phyloP scores from a whole-genome alignment of 2,888 invertebrate genomes.

The Gnatocerus cornutus region DNA sequence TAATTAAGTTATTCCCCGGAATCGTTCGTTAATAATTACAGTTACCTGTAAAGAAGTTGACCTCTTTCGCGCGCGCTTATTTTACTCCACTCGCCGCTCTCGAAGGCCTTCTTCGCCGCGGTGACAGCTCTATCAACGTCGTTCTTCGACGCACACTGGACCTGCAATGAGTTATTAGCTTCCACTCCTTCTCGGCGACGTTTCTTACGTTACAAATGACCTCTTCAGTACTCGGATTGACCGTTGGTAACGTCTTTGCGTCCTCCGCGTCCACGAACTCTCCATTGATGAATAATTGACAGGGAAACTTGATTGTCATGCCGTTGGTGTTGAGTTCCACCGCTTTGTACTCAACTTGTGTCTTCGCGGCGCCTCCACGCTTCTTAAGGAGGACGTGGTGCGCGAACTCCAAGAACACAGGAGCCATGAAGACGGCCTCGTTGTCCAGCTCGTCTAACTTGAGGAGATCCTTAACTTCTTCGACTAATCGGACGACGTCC shows the following conservation, averaged over 20 bases:
- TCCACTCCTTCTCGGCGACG: too few species aligned
- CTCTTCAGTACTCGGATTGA: slow-evolving; percentile 91
- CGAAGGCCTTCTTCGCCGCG: slow-evolving; percentile 91
- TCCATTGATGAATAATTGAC: slow-evolving; percentile 93
- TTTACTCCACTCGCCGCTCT: slow-evolving; percentile 93
- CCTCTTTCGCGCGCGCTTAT: slow-evolving; percentile 95
- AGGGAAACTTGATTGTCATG: slow-evolving; percentile 88
- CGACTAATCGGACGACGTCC: slow-evolving; percentile 95
- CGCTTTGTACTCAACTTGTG: slow-evolving; percentile 81
- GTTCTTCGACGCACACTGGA: slow-evolving; percentile 79
- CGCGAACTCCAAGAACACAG: slow-evolving; percentile 88
- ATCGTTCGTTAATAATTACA: slow-evolving; percentile 44
- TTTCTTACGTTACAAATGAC: slow-evolving; percentile 79
- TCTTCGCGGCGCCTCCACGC: slow-evolving; percentile 74
- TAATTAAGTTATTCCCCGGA: slow-evolving; percentile 46
- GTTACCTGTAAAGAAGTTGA: slow-evolving; percentile 83
- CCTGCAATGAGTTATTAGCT: slow-evolving; percentile 67
- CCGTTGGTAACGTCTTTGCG: slow-evolving; percentile 76
- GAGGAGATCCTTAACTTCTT: slow-evolving; percentile 90
- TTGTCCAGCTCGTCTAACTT: slow-evolving; percentile 86
- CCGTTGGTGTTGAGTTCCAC: slow-evolving; percentile 87
- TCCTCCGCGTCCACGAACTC: slow-evolving; percentile 87
- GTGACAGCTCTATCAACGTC: slow-evolving; percentile 93
- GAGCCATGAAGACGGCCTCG: slow-evolving; percentile 94
- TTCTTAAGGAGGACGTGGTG: slow-evolving; percentile 78